Base-by-base conservation (phyloP, 2,797 vertebrate genomes). In the Poeciliopsis infans region DNA sequence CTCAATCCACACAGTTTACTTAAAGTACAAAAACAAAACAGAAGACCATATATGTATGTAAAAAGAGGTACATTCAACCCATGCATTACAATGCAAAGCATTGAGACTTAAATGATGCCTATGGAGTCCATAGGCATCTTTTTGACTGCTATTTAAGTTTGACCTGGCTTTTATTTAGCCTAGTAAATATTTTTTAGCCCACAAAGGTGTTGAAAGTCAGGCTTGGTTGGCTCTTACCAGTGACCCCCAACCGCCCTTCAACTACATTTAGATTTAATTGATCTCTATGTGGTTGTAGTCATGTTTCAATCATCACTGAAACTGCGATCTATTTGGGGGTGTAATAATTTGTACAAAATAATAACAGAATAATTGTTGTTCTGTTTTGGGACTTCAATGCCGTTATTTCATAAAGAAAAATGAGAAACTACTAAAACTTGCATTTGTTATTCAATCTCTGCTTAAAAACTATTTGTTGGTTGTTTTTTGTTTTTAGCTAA, bases 1-100 rank as follows among this genome's bases (percentile, higher is more conserved):
- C 74, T 70, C 20, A 74, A 23, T 31, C 20, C 16, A 23, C 66
- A 73, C 41, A 43, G 20, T 79, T 86, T 16, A 23, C 23, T 43
- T 80, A 28, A 74, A 61, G 45, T 75, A 3, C 69, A 11, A 71
- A 69, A 47, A 8, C 20, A n/a, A 16, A 12, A 28, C 43, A 46
- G 39, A 72, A 11, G 51, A 39, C 7, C 20, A 11, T n/a, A 2
- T 15, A 18, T 6, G 0, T 64, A 12, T 80, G 45, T 55, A 31
- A 76, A 76, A 77, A 41, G 41, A 57, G 23, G 18, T 68, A 31
- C 31, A 31, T 33, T 61, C 13, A 61, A 68, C 16, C 33, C 7
- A 20, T 64, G 61, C 7, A 20, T 64, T 7, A 66, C 8, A 23
- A 11, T 39, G 18, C 36, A 4, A 39, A 39, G 7, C 5, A 4